Conservation (phyloP, 2,797 vertebrate species). For the Pogoniulus pusillus region DNA sequence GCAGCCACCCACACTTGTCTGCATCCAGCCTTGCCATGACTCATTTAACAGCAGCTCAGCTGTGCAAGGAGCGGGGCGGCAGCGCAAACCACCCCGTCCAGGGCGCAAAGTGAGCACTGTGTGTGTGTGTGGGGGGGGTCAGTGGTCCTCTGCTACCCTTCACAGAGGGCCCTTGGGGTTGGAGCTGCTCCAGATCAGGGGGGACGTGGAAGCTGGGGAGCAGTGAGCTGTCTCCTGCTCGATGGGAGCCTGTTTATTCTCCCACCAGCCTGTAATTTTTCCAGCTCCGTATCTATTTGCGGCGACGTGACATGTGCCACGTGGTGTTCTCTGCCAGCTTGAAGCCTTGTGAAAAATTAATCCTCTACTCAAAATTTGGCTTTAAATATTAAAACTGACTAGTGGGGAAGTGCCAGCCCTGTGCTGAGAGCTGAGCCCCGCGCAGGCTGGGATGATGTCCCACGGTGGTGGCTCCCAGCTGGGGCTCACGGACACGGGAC, state of each 20-base stretch:
- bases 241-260: neutral
- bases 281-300: constrained; percentile 52
- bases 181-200: neutral
- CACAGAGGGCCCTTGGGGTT: neutral
- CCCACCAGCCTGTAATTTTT: constrained; percentile 28
- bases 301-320: constrained; percentile 30
- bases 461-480: rapidly evolving
- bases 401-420: neutral
- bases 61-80: rapidly evolving
- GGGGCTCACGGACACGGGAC: rapidly evolving
- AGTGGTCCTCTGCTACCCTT: rapidly evolving
- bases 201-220: neutral
- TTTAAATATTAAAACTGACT: neutral
- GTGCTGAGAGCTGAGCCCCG: neutral
- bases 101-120: too few relatives aligned
- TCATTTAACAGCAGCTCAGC: neutral
- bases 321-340: constrained; percentile 36
- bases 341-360: constrained; percentile 54
- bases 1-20: rapidly evolving
- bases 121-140: too few relatives aligned
- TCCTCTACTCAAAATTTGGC: constrained; percentile 13
- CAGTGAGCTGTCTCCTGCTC: neutral
- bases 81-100: rapidly evolving
- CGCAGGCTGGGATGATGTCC: rapidly evolving
- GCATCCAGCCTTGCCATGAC: neutral